phyloP scores from a whole-genome alignment of 1,140 invertebrate genomes.

The Adelges cooleyi region DNA sequence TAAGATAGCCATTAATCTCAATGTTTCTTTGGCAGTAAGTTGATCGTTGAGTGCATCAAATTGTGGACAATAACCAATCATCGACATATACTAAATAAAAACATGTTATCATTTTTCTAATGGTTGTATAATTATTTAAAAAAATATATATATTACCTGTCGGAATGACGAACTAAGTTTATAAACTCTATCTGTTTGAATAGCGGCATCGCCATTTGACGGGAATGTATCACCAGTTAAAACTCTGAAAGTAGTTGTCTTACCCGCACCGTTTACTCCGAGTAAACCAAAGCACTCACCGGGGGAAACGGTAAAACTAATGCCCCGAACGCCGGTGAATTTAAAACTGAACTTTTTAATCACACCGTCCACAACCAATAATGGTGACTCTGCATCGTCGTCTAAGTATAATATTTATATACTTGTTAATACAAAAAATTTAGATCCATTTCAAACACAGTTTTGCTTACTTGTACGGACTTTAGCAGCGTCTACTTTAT shows the following conservation, averaged over 20 bases:
- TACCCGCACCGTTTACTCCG: conserved; percentile 77
- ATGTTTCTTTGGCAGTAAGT: conserved; percentile 66
- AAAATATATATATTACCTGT: background rate
- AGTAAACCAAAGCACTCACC: conserved; percentile 76
- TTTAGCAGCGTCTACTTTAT: conserved; percentile 30
- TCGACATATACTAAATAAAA: conserved; percentile 38
- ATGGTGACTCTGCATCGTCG: background rate
- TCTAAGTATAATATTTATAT: background rate
- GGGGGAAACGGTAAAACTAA: conserved; percentile 54
- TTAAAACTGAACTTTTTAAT: conserved; percentile 33
- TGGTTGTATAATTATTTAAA: background rate
- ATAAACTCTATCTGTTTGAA: conserved; percentile 3
- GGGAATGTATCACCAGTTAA: conserved; percentile 33
- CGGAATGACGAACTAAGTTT: background rate
- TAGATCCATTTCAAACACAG: no score
- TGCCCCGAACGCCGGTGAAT: conserved; percentile 52
- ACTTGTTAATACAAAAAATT: no score
- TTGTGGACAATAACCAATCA: conserved; percentile 37
- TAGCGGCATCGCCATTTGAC: conserved; percentile 32
- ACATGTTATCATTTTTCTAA: background rate
- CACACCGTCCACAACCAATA: conserved; percentile 7
- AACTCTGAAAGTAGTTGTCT: conserved; percentile 73
- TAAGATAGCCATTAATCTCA: conserved; percentile 60
- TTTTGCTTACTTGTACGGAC: background rate
- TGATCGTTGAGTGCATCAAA: conserved; percentile 50